Conservation (phyloP, 2,113 vertebrate genomes). For the Salvelinus fontinalis region DNA sequence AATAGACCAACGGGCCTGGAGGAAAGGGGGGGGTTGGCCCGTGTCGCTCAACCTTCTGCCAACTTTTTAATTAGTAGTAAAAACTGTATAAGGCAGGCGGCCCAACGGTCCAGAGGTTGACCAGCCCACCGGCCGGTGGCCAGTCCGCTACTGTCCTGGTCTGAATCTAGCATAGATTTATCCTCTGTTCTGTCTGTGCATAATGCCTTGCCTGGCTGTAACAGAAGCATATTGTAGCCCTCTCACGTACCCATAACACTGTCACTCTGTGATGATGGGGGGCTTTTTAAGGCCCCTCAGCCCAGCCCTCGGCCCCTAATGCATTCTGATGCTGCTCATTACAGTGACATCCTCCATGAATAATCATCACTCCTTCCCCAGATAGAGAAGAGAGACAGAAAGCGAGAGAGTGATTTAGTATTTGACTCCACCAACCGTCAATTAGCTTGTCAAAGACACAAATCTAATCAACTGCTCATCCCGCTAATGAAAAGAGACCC, state of each 20-base stretch:
- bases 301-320: constrained; percentile 47
- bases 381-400: constrained; percentile 37
- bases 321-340: constrained; percentile 74
- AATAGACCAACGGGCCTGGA: no score
- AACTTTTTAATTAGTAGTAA: no score
- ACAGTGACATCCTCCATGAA: constrained; percentile 66
- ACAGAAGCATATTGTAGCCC: constrained; percentile 57
- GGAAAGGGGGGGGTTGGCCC: no score
- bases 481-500: constrained; percentile 54
- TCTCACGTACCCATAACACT: constrained; percentile 36
- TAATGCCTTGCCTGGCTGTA: constrained; percentile 8
- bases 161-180: constrained; percentile 32
- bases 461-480: constrained; percentile 74
- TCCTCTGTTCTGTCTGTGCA: constrained; percentile 11
- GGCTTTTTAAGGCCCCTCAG: constrained; percentile 47
- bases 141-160: no score
- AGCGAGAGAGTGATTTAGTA: constrained; percentile 69
- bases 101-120: no score
- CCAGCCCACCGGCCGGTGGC: no score
- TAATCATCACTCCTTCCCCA: constrained; percentile 43
- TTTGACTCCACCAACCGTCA: constrained; percentile 69
- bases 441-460: constrained; percentile 79
- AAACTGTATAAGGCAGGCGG: no score
- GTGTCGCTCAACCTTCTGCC: no score
- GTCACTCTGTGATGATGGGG: constrained; percentile 52